These are phyloP conservation scores for Drosophila ezoana DNA, from an alignment of 2,888 invertebrate species.

Conservation along the genomic window DNA sequence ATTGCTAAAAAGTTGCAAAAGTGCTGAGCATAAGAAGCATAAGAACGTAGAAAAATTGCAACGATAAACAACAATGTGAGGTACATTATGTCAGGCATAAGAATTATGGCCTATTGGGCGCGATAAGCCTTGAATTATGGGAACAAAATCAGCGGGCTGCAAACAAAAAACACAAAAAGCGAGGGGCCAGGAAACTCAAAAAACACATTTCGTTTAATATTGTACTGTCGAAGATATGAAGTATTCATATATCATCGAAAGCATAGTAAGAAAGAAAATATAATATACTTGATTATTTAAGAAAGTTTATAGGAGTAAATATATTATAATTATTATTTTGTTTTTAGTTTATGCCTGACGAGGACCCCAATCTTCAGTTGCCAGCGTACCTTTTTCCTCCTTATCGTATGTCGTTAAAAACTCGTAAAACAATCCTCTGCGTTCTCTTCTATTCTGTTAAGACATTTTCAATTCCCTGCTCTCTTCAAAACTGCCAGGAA, in stretches of 20 bases:
- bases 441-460: too few relatives aligned
- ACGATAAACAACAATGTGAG: conserved; percentile 70
- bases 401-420: too few relatives aligned
- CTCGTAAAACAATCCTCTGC: too few relatives aligned
- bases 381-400: too few relatives aligned
- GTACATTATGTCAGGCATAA: conserved; percentile 73
- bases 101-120: conserved; percentile 69
- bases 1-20: conserved; percentile 74
- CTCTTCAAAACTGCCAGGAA: too few relatives aligned
- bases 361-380: too few relatives aligned
- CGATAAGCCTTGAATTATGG: conserved; percentile 74
- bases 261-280: neutral
- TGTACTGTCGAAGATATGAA: neutral
- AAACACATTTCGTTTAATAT: neutral
- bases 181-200: neutral
- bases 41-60: conserved; percentile 37
- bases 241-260: neutral
- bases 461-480: too few relatives aligned
- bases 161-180: conserved; percentile 1
- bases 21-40: conserved; percentile 39
- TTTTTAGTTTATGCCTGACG: too few relatives aligned
- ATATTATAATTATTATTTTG: too few relatives aligned
- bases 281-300: too few relatives aligned
- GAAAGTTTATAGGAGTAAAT: too few relatives aligned
- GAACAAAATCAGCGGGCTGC: conserved; percentile 68